Conservation (phyloP, 2,113 vertebrate genomes). For the Perca fluviatilis region DNA sequence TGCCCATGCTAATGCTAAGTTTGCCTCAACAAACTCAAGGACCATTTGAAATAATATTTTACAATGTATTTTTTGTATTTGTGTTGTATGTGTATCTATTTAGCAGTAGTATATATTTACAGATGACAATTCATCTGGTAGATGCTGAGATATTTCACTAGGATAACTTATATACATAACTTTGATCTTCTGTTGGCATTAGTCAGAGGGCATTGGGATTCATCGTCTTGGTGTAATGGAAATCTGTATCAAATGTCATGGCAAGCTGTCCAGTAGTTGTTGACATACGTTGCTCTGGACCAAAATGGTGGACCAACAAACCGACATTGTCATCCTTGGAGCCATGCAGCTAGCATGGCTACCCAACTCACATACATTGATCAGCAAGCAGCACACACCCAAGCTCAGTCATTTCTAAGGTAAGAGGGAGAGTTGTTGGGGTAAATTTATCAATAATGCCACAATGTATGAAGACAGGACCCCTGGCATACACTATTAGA, state of each 20-base stretch:
- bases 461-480: neutral
- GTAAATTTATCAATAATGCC: slow-evolving; percentile 1
- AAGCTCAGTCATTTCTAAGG: neutral
- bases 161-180: neutral
- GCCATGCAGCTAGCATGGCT: neutral
- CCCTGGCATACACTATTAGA: neutral
- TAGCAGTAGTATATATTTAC: too few species aligned
- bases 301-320: neutral
- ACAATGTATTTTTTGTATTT: too few species aligned
- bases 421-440: neutral
- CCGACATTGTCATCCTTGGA: neutral
- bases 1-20: neutral
- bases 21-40: neutral
- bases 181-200: neutral
- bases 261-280: neutral
- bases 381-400: neutral
- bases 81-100: too few species aligned
- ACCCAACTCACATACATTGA: neutral
- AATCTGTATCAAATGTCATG: neutral
- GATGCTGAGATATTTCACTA: neutral
- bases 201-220: neutral
- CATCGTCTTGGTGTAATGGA: neutral
- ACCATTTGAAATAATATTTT: too few species aligned
- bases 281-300: neutral
- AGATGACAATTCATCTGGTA: neutral